Percentiles rank a stretch among this genome's conserved stretches.
Evolutionary conservation across 2,888 invertebrate genomes (phyloP).

Genomic region (Tetragonisca angustula): DNA sequence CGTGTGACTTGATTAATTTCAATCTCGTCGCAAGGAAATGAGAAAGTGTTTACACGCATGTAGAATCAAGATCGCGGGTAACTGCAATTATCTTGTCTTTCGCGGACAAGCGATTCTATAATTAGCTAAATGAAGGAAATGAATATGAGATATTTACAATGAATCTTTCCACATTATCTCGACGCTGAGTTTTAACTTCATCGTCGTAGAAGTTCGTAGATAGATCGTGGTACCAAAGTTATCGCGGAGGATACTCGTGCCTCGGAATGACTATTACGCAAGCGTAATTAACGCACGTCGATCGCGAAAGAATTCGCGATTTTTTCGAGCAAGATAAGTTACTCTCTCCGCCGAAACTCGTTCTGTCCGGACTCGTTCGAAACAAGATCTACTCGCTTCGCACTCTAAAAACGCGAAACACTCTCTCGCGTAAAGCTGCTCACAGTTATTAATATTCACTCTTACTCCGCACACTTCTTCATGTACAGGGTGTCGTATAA

Average conservation of each 20-base stretch:
- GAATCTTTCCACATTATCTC: no score
- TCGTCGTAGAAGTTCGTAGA: no score
- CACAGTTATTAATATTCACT: neutral
- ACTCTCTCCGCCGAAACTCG: conserved; percentile 28
- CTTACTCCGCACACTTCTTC: neutral
- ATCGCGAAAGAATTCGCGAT: neutral
- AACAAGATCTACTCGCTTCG: conserved; percentile 8
- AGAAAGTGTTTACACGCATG: no score
- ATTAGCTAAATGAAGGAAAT: no score
- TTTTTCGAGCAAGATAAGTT: conserved; percentile 11
- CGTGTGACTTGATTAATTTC: no score
- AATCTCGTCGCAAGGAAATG: no score
- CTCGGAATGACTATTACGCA: neutral
- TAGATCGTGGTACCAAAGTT: neutral
- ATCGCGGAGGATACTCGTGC: neutral
- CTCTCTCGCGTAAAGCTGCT: conserved; percentile 1
- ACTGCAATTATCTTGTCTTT: no score
- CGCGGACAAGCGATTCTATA: no score
- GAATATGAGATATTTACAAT: no score
- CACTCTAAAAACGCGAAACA: conserved; percentile 11
- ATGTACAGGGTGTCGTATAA: no score
- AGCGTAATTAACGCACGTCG: neutral
- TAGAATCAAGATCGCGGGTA: no score
- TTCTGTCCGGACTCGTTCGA: conserved; percentile 13
- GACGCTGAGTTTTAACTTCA: no score